A percentile compares a stretch with the other conserved stretches of the same genome.
phyloP scores from a whole-genome alignment of 2,113 vertebrate species.

The Crypturellus undulatus region DNA sequence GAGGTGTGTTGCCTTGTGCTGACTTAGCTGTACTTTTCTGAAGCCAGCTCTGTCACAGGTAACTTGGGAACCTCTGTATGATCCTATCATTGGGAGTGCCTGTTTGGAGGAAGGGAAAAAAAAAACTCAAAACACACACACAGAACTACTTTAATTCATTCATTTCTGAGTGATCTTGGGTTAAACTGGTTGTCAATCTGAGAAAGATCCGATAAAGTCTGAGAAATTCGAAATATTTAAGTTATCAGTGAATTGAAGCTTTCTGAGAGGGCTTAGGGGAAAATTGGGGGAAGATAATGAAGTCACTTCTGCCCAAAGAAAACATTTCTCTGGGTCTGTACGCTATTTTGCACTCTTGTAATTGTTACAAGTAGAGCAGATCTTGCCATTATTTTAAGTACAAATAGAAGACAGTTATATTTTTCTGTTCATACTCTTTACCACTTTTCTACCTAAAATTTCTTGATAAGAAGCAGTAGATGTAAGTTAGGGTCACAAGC shows the following conservation, averaged over 20 bases:
- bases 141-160: not conserved
- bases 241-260: not conserved
- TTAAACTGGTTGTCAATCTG: not conserved
- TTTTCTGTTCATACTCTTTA: not conserved
- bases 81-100: not conserved
- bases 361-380: not conserved
- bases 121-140: too few relatives aligned
- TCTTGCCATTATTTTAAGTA: not conserved
- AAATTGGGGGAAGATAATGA: not conserved
- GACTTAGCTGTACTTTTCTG: not conserved
- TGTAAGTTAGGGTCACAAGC: conserved; percentile 8
- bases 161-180: not conserved
- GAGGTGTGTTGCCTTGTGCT: not conserved
- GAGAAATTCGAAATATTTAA: too few relatives aligned
- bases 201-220: not conserved
- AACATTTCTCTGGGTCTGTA: not conserved
- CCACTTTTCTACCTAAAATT: not conserved
- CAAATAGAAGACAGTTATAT: not conserved
- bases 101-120: not conserved
- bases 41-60: not conserved
- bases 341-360: not conserved
- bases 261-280: not conserved
- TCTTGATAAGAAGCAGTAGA: conserved; percentile 50
- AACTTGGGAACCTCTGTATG: not conserved
- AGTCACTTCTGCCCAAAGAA: not conserved